Evolutionary conservation across 2,113 vertebrate species (phyloP), one percentile per base, ranked within the genome.

Genomic region (Oncorhynchus keta): DNA sequence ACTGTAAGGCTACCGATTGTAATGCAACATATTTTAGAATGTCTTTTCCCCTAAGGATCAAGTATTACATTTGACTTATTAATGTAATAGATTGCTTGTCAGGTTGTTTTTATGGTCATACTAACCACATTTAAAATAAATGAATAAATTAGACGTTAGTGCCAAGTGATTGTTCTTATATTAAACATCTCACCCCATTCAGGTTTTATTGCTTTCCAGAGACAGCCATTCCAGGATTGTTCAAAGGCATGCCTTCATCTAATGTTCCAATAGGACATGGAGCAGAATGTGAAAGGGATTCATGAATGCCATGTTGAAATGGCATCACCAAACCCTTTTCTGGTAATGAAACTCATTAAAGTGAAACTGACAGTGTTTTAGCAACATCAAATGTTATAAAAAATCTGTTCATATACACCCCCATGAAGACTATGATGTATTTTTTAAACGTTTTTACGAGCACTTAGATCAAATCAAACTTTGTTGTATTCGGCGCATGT

Each of bases 71-170:
- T 45, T 61, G 22, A 79, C 26, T 67, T 78, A 80, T 83, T 77
- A 70, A 51, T 1, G 0, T 77, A 72, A 82, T 81, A 51, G 64
- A n/a, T 81, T 77, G 77, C 78, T 57, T 77, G 81, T 84, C 83
- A 73, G 66, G 14, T 74, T 1, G 0, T 24, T 77, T 86, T 79
- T 83, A 72, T 3, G 35, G 13, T 0, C 65, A 51, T 35, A 74
- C 79, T 82, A 68, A 3, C 69, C 59, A 62, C 30, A 14, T 39
- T 68, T 75, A 69, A 74, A 55, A 18, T 26, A 48, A 72, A 48
- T 62, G 24, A 75, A n/a, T n/a, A n/a, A 66, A 83, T 84, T 73
- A 81, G 74, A 73, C 39, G 72, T 70, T 73, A 72, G 71, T 77
- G 62, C 74, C 76, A 78, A 76, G 76, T 78, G 81, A 80, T 67